Base-by-base conservation (phyloP, 2,888 invertebrate species). In the Nymphalis c-album region DNA sequence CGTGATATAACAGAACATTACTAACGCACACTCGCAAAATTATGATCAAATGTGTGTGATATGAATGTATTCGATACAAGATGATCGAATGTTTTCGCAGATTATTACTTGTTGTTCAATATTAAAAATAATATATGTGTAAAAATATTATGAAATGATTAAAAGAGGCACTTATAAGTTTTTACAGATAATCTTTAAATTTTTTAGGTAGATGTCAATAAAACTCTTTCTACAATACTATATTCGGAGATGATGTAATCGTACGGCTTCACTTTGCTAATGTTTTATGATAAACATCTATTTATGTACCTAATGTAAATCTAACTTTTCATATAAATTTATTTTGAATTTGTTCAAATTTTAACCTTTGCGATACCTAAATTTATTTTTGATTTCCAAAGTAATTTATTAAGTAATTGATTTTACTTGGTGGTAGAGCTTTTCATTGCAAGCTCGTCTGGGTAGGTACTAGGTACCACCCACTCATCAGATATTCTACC, bases 231-330 rank as follows among this genome's bases (percentile, higher is more conserved):
- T 70, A 59, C 48, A 61, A 55, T 47, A 53, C 51, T 85, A 85
- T 85, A 82, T 85, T 83, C 75, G 80, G 81, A 77, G 75, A 76
- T 87, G 87, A 87, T 86, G 85, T 81, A 85, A 87, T 80, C 75
- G 71, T 63, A 51, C 69, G 73, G 70, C 72, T 62, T 55, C 65
- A 68, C 47, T 68, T 62, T 63, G 71, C 73, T 67, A 73, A 77
- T 77, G 76, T 77, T 73, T 71, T 68, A 67, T 83, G 79, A 76
- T 67, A 55, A 46, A 61, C 66, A 26, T 65, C 26, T 55, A 26
- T 6, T 55, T 55, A 31, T n/a, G n/a, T n/a, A n/a, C n/a, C n/a
- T n/a, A n/a, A 8, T 53, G 26, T 53, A 26, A 26, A 53, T 20
- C 17, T 7, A 26, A 1, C 31, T 55, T 31, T 31, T n/a, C 40